Conservation (phyloP, 1,140 invertebrate genomes). For the Antheraea pernyi region DNA sequence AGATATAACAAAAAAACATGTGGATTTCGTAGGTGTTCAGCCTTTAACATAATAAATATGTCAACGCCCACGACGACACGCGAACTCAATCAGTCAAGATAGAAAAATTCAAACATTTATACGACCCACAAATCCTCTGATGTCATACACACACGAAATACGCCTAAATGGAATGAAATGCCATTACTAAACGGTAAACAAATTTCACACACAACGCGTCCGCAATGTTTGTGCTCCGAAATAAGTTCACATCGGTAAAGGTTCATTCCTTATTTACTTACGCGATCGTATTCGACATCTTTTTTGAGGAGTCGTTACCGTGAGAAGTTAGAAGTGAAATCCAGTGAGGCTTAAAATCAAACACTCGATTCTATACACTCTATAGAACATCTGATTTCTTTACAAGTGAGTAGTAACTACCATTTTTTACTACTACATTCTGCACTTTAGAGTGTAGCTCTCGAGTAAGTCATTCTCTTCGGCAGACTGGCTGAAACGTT, state of each 20-base stretch:
- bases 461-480: too few relatives aligned
- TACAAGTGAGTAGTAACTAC: too few relatives aligned
- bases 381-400: too few relatives aligned
- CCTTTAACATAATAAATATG: background rate
- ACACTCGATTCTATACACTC: background rate
- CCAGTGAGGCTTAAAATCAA: constrained; percentile 4
- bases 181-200: constrained; percentile 12
- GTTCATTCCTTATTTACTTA: constrained; percentile 10
- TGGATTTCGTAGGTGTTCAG: background rate
- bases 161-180: constrained; percentile 5
- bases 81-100: background rate
- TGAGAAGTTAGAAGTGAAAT: constrained; percentile 9
- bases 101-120: constrained; percentile 2
- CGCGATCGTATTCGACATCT: background rate
- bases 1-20: too few relatives aligned
- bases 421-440: too few relatives aligned
- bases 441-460: too few relatives aligned
- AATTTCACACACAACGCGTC: constrained; percentile 12
- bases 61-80: background rate
- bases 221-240: constrained; percentile 6
- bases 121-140: constrained; percentile 7
- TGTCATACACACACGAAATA: constrained; percentile 3
- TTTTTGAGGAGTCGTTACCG: background rate
- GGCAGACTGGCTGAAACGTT: too few relatives aligned
- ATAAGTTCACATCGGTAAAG: background rate